These are phyloP conservation scores for Temnothorax curvispinosus DNA, from an alignment of 1,140 invertebrate species.

Conservation along the genomic window DNA sequence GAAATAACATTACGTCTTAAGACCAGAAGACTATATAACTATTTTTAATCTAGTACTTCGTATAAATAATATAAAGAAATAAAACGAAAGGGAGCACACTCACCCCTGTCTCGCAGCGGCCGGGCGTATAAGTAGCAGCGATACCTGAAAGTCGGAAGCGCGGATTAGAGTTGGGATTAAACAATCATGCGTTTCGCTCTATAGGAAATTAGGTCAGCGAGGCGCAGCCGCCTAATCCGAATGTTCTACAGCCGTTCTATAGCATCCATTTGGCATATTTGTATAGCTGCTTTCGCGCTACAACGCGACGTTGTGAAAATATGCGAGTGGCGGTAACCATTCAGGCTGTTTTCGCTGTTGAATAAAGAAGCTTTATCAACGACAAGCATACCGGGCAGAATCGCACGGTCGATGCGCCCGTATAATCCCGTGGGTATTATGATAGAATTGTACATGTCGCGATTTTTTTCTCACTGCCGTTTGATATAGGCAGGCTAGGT, in stretches of 20 bases:
- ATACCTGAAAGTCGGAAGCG: slow-evolving; percentile 75
- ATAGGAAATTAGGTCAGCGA: slow-evolving; percentile 23
- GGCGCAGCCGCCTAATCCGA: slow-evolving; percentile 8
- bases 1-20: background rate
- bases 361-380: slow-evolving; percentile 55
- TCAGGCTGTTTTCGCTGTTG: background rate
- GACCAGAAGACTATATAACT: background rate
- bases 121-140: slow-evolving; percentile 75
- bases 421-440: slow-evolving; percentile 51
- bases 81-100: slow-evolving; percentile 45
- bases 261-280: slow-evolving; percentile 22
- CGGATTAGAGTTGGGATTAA: slow-evolving; percentile 42
- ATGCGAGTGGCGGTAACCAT: too few relatives aligned
- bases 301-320: slow-evolving; percentile 31
- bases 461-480: background rate
- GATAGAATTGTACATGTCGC: slow-evolving; percentile 2
- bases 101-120: slow-evolving; percentile 78
- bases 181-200: slow-evolving; percentile 24
- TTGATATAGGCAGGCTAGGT: background rate
- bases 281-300: background rate
- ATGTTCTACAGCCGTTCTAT: slow-evolving; percentile 9
- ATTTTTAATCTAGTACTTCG: background rate
- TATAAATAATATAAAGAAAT: background rate
- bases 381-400: background rate
- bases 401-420: slow-evolving; percentile 25